Evolutionary conservation across 2,888 invertebrate genomes (phyloP), one percentile per base, ranked within the genome.

Genomic region (Eristalinus aeneus): DNA sequence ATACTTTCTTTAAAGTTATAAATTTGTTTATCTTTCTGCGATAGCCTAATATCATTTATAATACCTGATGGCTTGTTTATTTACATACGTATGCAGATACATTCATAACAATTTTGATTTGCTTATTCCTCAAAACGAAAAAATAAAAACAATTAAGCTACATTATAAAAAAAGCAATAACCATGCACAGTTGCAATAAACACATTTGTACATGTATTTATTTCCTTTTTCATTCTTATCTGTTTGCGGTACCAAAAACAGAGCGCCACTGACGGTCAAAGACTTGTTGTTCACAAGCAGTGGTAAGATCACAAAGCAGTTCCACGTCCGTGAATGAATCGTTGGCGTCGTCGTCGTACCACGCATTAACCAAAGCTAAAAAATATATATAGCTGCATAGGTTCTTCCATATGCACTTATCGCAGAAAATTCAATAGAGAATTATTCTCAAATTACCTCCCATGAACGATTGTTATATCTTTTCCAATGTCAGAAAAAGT

Each of bases 221-320:
- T 78, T 74, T 69, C 32, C 27, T 53, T 31, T 27, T 54, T 64
- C 69, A 74, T 46, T 34, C 16, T 53, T 78, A 77, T 82, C 73
- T 82, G 82, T 86, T 86, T 82, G 82, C 86, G 86, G 86, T 69
- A 78, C 86, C 86, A 86, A 86, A 86, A 82, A 78, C 71, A 86
- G 86, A 74, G 61, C 56, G 74, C 71, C 77, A 63, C 74, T 82
- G 82, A 81, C 77, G 81, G 68, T 46, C 74, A 60, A 54, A 27
- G 60, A 67, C 80, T 67, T 27, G 20, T 46, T 54, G 56, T 63
- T 65, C 69, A 65, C 64, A 74, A 65, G 54, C 54, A 61, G 34
- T 58, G 61, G 56, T 53, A 67, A 32, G 64, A 60, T 63, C 54
- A 79, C 65, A 65, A 71, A 60, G 69, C 34, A 61, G 63, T 54